Evolutionary conservation across 2,888 invertebrate species (phyloP), one percentile per base, ranked within the genome.

Genomic region (Phortica okadai): DNA sequence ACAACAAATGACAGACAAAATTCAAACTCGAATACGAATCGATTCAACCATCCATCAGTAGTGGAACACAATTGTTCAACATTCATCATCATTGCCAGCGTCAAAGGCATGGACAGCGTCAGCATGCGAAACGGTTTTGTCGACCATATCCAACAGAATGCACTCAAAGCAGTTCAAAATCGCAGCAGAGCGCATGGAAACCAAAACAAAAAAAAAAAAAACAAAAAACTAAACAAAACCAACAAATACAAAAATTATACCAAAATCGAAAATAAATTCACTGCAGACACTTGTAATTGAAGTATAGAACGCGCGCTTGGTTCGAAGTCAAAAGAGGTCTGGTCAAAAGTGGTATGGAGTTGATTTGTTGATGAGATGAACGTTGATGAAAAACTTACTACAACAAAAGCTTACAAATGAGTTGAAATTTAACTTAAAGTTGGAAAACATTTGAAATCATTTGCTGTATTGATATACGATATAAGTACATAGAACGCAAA

Each of bases 61-160:
- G 54, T 50, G 2, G 50, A 50, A 50, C 83, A 81, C 88, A 81
- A 85, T 85, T 83, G 78, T 83, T 82, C 82, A 76, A 77, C 79
- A 82, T 85, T 82, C 88, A 82, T 83, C 85, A 88, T 54, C 56
- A 72, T 72, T n/a, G n/a, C 54, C 41, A 5, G 45, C 50, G 10
- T 50, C 69, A 50, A 10, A 33, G 41, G 25, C 66, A 41, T 66
- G 14, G 11, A 2, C 66, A 66, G 10, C 66, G 42, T 56, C 70
- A 72, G 11, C 62, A 62, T 70, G 44, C 70, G 44, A 50, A 70
- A 70, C 70, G 25, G 75, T 74, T 79, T 76, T 79, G 73, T 73
- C 88, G 84, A 86, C 86, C 84, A 85, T 84, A 80, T 80, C 81
- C 70, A 72, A 66, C 42, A 66, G 42, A 25, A 72, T 72, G 70